Conservation (phyloP, 2,113 vertebrate genomes). For the Dipodomys spectabilis region DNA sequence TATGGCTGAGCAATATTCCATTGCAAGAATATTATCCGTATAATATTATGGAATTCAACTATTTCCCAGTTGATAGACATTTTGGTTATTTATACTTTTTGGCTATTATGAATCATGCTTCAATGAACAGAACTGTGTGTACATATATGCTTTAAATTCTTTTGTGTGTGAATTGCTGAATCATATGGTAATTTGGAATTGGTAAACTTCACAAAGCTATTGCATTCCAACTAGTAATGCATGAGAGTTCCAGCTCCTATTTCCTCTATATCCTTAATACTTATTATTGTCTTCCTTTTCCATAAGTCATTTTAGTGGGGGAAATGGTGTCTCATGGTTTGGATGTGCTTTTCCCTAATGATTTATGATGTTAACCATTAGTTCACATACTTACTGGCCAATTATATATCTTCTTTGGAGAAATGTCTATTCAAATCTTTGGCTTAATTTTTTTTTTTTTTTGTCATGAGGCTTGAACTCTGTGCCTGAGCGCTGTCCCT, state of each 20-base stretch:
- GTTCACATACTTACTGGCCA: neutral
- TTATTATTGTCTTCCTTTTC: constrained; percentile 20
- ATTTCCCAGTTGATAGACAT: constrained; percentile 1
- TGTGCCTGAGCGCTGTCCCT: too few species aligned
- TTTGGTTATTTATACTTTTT: constrained; percentile 3
- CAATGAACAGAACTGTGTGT: neutral
- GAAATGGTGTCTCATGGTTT: constrained; percentile 6
- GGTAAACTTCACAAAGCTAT: neutral
- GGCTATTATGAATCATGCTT: neutral
- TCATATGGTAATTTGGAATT: neutral
- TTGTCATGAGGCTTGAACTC: too few species aligned
- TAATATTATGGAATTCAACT: constrained; percentile 3
- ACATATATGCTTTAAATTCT: neutral
- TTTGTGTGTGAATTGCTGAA: neutral
- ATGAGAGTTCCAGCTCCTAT: neutral
- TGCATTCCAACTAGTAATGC: neutral
- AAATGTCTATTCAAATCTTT: constrained; percentile 16
- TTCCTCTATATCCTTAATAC: constrained; percentile 2
- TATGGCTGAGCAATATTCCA: constrained; percentile 22
- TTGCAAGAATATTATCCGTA: neutral
- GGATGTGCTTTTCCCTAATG: neutral
- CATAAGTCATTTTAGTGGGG: neutral
- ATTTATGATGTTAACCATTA: neutral
- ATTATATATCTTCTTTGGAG: neutral
- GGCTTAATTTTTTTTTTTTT: neutral